These are phyloP conservation scores for Xanthorhoe spadicearia DNA, from an alignment of 2,888 invertebrate genomes.

Conservation along the genomic window DNA sequence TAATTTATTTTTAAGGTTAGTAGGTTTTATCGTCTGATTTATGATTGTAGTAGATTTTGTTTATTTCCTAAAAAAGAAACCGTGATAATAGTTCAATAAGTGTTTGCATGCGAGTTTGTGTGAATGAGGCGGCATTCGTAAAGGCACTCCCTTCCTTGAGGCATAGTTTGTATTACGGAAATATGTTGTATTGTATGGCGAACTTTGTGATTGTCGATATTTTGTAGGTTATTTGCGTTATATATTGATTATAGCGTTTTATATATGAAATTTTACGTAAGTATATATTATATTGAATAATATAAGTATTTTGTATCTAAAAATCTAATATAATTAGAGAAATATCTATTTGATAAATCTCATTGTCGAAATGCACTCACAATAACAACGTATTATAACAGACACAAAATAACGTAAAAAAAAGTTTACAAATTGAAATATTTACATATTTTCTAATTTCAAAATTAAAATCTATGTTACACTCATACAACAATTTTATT, in stretches of 20 bases:
- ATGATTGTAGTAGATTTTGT: conserved; percentile 70
- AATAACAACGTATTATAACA: too few species aligned
- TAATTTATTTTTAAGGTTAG: conserved; percentile 82
- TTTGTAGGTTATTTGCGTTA: conserved; percentile 66
- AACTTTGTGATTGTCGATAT: conserved; percentile 72
- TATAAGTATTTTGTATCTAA: conserved; percentile 44
- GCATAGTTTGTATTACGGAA: conserved; percentile 62
- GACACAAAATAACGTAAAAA: background rate
- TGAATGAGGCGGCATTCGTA: conserved; percentile 74
- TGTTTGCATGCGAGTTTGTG: conserved; percentile 69
- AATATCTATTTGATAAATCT: conserved; percentile 43
- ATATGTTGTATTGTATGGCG: conserved; percentile 61
- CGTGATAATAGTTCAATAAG: conserved; percentile 85
- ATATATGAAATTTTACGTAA: conserved; percentile 51
- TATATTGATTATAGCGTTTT: conserved; percentile 68
- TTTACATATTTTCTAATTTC: background rate
- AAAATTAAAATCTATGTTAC: too few species aligned
- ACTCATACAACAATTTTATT: too few species aligned
- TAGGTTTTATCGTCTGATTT: conserved; percentile 77
- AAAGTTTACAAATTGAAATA: background rate
- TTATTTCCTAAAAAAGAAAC: conserved; percentile 76
- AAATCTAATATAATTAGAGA: conserved; percentile 44
- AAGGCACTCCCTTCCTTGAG: conserved; percentile 79
- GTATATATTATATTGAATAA: conserved; percentile 45
- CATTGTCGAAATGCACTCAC: conserved; percentile 52